Base-by-base conservation (phyloP, 2,797 vertebrate species). In the Hemibagrus guttatus region DNA sequence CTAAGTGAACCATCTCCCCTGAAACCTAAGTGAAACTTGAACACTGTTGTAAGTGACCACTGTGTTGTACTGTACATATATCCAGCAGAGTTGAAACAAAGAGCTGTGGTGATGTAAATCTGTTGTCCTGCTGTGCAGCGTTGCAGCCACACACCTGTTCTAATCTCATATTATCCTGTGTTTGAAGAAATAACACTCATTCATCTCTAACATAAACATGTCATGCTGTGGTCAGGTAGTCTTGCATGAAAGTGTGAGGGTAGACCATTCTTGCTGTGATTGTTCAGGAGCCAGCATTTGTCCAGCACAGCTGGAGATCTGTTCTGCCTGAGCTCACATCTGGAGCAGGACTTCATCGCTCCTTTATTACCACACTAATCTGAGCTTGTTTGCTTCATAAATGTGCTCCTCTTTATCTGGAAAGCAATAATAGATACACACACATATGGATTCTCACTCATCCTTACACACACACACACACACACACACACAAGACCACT, bases 121-220 rank as follows among this genome's bases (percentile, higher is more conserved):
- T 85, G 3, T 19, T 46, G 23, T 63, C 13, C 61, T 2, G 17
- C 61, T 71, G 39, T 42, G 72, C 46, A 21, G 17, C 42, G 42
- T 75, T 87, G 66, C 64, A 85, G 61, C 80, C 68, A 63, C 81
- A 85, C 88, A 85, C 88, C 84, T 87, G 86, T 72, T 81, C 58
- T 64, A 46, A 56, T 61, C 49, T 66, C 16, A 35, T 35, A 7
- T 72, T 52, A 9, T 63, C 59, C 54, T 14, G 16, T 42, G 42
- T 79, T 46, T 26, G 61, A 69, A 31, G 74, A 64, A 69, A 72
- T 85, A 81, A 81, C 19, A 66, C 42, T 58, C 68, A 74, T 69
- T 35, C 68, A 79, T 84, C 82, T 85, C 28, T 35, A 61, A 83
- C 31, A 12, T 79, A 49, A 81, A 84, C 71, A 85, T 35, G 54